These are phyloP conservation scores for Tichodroma muraria DNA, from an alignment of 2,113 vertebrate species.

Conservation along the genomic window DNA sequence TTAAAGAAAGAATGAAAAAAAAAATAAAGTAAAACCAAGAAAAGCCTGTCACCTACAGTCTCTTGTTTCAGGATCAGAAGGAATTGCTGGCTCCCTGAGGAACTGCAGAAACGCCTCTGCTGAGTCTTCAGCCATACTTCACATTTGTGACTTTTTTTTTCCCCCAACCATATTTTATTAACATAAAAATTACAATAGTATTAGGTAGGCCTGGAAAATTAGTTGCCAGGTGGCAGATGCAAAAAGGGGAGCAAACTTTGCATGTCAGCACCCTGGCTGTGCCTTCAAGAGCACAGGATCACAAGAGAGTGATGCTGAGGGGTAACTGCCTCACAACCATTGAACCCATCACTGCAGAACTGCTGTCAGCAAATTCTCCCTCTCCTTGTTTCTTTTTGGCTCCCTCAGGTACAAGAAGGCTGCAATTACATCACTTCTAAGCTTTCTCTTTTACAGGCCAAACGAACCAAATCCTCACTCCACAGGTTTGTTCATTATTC, in stretches of 20 bases:
- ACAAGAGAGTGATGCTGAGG: not conserved
- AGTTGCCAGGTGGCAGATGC: not conserved
- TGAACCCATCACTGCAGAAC: accelerated
- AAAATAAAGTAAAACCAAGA: not conserved
- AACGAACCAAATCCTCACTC: not conserved
- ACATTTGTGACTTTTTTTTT: not conserved
- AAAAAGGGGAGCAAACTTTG: not conserved
- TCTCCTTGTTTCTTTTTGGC: not conserved
- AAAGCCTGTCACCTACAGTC: not conserved
- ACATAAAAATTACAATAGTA: not conserved
- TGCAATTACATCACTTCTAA: not conserved
- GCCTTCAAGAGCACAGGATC: not conserved
- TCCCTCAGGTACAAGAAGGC: not conserved
- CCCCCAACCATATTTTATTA: not conserved
- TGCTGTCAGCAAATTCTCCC: not conserved
- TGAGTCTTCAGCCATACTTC: not conserved
- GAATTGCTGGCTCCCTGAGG: not conserved
- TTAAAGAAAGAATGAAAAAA: not conserved
- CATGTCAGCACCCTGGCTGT: not conserved
- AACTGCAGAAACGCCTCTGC: not conserved
- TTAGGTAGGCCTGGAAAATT: not conserved
- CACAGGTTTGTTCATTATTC: not conserved
- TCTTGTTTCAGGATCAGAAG: not conserved
- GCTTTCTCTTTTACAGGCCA: not conserved
- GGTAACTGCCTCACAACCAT: not conserved